Conservation (phyloP, 1,140 invertebrate species). For the Drosophila biarmipes region DNA sequence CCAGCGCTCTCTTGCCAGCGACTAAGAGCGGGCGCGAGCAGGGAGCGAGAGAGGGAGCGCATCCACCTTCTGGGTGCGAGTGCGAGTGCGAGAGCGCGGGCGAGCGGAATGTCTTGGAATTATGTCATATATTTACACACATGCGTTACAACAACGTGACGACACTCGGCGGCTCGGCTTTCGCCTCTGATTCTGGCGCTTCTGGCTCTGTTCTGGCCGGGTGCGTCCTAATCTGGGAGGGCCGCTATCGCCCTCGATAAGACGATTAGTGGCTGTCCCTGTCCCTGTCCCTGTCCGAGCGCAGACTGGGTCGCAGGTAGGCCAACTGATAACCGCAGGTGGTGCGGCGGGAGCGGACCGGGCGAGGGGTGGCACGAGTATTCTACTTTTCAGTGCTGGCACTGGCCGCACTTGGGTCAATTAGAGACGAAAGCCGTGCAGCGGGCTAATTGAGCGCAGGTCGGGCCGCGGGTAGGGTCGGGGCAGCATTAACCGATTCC, state of each 20-base stretch:
- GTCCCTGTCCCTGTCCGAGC: conserved; percentile 22
- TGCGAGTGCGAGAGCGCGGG: conserved; percentile 48
- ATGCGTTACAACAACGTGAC: conserved; percentile 52
- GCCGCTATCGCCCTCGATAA: conserved; percentile 64
- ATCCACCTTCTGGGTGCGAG: conserved; percentile 40
- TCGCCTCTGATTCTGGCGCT: conserved; percentile 8
- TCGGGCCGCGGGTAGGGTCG: conserved; percentile 16
- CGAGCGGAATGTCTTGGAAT: conserved; percentile 74
- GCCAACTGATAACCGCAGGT: conserved; percentile 62
- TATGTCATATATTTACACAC: conserved; percentile 77
- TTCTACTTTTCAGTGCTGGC: conserved; percentile 4
- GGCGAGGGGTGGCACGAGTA: neutral
- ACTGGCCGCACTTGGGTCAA: conserved; percentile 33
- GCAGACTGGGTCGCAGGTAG: neutral
- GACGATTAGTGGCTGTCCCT: conserved; percentile 32
- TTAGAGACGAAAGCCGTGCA: conserved; percentile 3
- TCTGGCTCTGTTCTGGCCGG: conserved; percentile 5
- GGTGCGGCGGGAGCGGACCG: conserved; percentile 22
- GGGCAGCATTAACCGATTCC: conserved; percentile 39
- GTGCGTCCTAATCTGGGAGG: conserved; percentile 22
- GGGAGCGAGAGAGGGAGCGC: conserved; percentile 16
- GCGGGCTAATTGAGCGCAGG: conserved; percentile 62
- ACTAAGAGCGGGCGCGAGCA: conserved; percentile 21
- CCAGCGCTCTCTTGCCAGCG: conserved; percentile 13
- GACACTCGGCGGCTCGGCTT: neutral